Evolutionary conservation across 2,797 vertebrate species (phyloP).

Genomic region (Echiichthys vipera): DNA sequence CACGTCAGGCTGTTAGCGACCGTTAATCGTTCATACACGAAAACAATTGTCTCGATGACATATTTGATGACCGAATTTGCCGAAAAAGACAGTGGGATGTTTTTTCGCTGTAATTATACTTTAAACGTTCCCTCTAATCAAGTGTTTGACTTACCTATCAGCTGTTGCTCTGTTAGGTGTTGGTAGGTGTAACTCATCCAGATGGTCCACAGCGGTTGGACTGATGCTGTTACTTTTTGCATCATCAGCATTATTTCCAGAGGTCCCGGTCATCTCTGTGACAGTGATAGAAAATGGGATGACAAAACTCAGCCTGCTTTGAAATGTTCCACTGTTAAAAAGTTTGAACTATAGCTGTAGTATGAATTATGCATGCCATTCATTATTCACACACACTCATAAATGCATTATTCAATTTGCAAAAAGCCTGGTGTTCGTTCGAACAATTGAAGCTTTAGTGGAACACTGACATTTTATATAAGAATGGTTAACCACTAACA

Average conservation of each 20-base stretch:
- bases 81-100: too few species aligned
- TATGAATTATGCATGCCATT: slow-evolving; percentile 61
- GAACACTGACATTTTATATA: slow-evolving; percentile 54
- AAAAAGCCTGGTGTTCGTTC: slow-evolving; percentile 48
- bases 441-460: slow-evolving; percentile 55
- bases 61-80: too few species aligned
- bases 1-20: too few species aligned
- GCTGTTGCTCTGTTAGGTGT: slow-evolving; percentile 12
- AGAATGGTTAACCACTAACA: slow-evolving; percentile 46
- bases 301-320: slow-evolving; percentile 21
- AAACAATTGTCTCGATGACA: too few species aligned
- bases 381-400: slow-evolving; percentile 62
- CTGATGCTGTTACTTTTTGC: not conserved
- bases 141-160: slow-evolving; percentile 19
- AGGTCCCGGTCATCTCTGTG: slow-evolving; percentile 15
- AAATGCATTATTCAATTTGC: slow-evolving; percentile 67
- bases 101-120: too few species aligned
- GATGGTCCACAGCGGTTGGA: not conserved
- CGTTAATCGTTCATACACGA: too few species aligned
- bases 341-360: slow-evolving; percentile 44
- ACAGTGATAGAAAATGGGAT: not conserved
- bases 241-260: not conserved
- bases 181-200: not conserved
- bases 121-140: not conserved
- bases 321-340: slow-evolving; percentile 48